Evolutionary conservation across 2,113 vertebrate species (phyloP).

Genomic region (Elephas maximus): DNA sequence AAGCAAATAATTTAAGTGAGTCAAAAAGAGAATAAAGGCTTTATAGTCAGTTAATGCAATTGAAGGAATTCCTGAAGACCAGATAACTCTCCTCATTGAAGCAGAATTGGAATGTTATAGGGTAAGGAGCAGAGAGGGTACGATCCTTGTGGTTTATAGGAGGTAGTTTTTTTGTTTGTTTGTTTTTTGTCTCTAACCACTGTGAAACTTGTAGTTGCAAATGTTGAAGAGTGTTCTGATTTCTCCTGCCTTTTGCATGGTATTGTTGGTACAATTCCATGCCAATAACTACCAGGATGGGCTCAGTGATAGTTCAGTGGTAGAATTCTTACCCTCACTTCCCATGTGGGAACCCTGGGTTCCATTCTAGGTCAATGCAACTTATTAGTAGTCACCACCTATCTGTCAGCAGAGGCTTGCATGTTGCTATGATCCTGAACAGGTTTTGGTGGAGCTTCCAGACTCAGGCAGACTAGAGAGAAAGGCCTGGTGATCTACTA

Average conservation of each 20-base stretch:
- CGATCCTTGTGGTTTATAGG: neutral
- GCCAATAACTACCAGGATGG: neutral
- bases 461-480: too few species aligned
- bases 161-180: neutral
- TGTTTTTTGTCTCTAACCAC: neutral
- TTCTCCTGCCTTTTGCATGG: neutral
- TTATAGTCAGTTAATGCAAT: neutral
- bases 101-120: neutral
- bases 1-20: neutral
- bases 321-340: too few species aligned
- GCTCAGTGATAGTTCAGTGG: neutral
- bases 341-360: neutral
- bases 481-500: too few species aligned
- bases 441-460: too few species aligned
- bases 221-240: neutral
- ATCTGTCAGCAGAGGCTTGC: neutral
- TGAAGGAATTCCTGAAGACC: neutral
- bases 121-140: neutral
- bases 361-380: neutral
- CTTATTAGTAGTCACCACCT: neutral
- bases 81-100: neutral
- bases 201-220: conserved; percentile 9
- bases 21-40: neutral
- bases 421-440: too few species aligned
- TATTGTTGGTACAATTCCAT: neutral